Conservation (phyloP, 2,113 vertebrate species). For the Peromyscus maniculatus region DNA sequence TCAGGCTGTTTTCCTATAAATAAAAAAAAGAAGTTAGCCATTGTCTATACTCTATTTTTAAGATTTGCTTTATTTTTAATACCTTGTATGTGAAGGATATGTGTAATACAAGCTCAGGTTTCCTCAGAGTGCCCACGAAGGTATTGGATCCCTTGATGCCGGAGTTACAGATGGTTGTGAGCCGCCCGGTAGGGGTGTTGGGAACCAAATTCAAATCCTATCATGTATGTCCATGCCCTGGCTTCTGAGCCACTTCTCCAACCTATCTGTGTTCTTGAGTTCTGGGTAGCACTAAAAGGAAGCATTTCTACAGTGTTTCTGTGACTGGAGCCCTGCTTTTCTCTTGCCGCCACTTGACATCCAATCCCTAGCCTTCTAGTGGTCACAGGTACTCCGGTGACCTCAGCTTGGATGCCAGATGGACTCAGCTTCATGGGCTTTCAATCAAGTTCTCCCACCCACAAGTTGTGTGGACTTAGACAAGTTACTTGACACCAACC, state of each 20-base stretch:
- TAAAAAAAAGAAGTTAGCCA: background rate
- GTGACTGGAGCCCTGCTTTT: background rate
- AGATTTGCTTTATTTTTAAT: background rate
- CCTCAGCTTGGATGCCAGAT: background rate
- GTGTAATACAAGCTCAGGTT: too few species aligned
- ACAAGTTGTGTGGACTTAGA: background rate
- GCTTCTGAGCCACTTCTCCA: background rate
- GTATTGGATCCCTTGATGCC: background rate
- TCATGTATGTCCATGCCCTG: background rate
- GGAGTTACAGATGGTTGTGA: background rate
- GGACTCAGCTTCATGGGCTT: background rate
- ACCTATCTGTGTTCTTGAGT: background rate
- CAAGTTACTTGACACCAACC: background rate
- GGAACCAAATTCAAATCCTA: background rate
- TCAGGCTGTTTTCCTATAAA: background rate
- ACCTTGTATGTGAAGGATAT: too few species aligned
- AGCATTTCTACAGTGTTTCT: background rate
- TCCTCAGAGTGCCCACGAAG: too few species aligned
- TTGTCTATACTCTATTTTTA: background rate
- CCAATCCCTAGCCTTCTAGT: background rate
- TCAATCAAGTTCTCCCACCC: slow-evolving; percentile 7
- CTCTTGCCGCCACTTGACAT: background rate
- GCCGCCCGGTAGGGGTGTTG: background rate
- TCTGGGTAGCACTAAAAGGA: background rate
- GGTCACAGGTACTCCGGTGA: background rate